These are phyloP conservation scores for Aradus depressus DNA, from an alignment of 2,888 invertebrate genomes.

Conservation along the genomic window DNA sequence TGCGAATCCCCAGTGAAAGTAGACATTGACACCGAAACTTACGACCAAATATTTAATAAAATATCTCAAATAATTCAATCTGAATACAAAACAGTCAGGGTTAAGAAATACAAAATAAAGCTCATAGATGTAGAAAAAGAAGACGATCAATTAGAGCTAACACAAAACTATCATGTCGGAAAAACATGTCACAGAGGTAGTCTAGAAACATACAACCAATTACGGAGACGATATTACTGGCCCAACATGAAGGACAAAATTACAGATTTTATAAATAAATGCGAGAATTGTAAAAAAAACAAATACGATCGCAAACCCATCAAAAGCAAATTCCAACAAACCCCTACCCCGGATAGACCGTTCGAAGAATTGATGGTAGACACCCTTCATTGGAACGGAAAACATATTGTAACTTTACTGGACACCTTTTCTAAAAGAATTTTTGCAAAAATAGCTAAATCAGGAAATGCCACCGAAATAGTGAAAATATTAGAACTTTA, in stretches of 20 bases:
- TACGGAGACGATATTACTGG: conserved; percentile 15
- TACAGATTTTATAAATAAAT: conserved; percentile 10
- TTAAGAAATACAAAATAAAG: conserved; percentile 3
- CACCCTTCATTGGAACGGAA: too few species aligned
- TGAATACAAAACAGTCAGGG: conserved; percentile 2
- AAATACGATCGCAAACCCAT: conserved; percentile 16
- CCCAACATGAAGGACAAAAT: conserved; percentile 12
- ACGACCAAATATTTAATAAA: background rate
- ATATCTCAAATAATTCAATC: background rate
- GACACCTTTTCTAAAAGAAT: too few species aligned
- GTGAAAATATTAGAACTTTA: too few species aligned
- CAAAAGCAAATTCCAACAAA: background rate
- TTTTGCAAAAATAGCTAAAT: too few species aligned
- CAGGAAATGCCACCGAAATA: too few species aligned
- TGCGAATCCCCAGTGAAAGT: background rate
- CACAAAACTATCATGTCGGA: conserved; percentile 7
- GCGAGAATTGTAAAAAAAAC: conserved; percentile 3
- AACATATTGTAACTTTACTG: too few species aligned
- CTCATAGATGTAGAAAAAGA: conserved; percentile 3
- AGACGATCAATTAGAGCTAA: conserved; percentile 3
- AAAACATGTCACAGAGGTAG: conserved; percentile 10
- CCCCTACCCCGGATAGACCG: background rate
- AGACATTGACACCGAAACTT: background rate
- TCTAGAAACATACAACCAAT: conserved; percentile 15
- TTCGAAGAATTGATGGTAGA: background rate